A percentile compares a stretch with the other conserved stretches of the same genome.
phyloP scores from a whole-genome alignment of 2,888 invertebrate genomes.

The Morpho deidamia region DNA sequence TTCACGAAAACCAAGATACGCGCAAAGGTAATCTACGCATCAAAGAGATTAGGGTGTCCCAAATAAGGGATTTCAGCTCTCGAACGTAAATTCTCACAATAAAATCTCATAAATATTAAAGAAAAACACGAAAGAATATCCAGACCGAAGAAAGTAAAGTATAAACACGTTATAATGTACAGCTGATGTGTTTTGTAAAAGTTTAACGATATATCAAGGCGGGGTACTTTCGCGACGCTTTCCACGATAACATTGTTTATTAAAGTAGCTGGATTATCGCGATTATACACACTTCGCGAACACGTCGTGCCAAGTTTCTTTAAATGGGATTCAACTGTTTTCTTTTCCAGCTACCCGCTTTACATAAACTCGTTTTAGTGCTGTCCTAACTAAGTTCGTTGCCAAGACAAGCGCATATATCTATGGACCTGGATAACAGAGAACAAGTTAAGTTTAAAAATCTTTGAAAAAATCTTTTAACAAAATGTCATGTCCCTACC shows the following conservation, averaged over 20 bases:
- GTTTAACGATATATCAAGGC: conserved; percentile 30
- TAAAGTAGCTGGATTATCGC: conserved; percentile 21
- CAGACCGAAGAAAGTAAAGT: conserved; percentile 4
- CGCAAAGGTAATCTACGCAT: too few relatives aligned
- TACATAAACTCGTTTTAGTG: conserved; percentile 15
- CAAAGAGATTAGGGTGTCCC: too few relatives aligned
- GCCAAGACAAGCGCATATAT: not conserved
- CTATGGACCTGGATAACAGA: too few relatives aligned
- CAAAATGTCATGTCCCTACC: too few relatives aligned
- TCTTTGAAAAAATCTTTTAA: too few relatives aligned
- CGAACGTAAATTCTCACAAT: conserved; percentile 4
- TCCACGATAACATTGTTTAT: conserved; percentile 22
- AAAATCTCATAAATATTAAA: conserved; percentile 21
- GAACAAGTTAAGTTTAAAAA: too few relatives aligned
- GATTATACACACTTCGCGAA: conserved; percentile 17
- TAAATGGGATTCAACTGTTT: conserved; percentile 19
- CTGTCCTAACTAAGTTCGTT: conserved; percentile 1
- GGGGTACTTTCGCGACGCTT: conserved; percentile 6
- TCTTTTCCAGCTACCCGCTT: conserved; percentile 13
- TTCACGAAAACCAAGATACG: too few relatives aligned
- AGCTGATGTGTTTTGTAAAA: conserved; percentile 42
- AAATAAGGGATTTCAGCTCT: too few relatives aligned
- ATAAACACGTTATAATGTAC: conserved; percentile 28
- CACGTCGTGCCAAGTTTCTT: conserved; percentile 20
- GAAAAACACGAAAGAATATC: not conserved